These are phyloP conservation scores for Furcula furcula DNA, from an alignment of 2,888 invertebrate species.

Conservation along the genomic window DNA sequence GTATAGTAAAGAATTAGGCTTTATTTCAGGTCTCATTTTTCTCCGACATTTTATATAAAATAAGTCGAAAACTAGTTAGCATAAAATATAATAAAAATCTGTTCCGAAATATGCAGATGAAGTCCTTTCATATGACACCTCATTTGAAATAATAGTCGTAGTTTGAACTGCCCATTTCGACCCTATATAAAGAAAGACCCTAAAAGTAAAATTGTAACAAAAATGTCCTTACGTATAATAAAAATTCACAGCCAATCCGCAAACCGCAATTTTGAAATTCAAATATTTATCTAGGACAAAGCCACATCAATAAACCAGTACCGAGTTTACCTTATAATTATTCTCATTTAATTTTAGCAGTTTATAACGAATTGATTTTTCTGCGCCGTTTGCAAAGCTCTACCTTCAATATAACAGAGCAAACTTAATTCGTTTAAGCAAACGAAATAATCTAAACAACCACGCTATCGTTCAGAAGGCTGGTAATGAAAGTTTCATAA, in stretches of 20 bases:
- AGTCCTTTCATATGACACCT: too few relatives aligned
- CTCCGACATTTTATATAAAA: too few relatives aligned
- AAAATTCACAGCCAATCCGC: not conserved
- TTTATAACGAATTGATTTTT: not conserved
- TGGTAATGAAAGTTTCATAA: too few relatives aligned
- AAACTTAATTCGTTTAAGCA: slow-evolving; percentile 2
- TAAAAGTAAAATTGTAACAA: too few relatives aligned
- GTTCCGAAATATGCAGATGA: too few relatives aligned
- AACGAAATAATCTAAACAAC: slow-evolving; percentile 5
- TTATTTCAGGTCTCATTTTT: too few relatives aligned
- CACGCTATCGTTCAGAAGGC: slow-evolving; percentile 4
- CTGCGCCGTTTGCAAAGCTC: not conserved
- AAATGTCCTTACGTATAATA: not conserved
- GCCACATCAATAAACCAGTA: not conserved
- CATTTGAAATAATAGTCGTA: too few relatives aligned
- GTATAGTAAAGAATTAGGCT: too few relatives aligned
- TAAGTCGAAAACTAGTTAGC: too few relatives aligned
- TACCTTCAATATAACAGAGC: not conserved
- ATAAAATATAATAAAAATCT: too few relatives aligned
- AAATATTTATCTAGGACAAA: not conserved
- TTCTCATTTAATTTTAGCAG: not conserved
- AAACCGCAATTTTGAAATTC: not conserved
- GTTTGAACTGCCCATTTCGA: too few relatives aligned
- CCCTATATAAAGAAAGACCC: too few relatives aligned
- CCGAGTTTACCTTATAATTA: not conserved